Percentiles rank a stretch among this genome's conserved stretches.
Evolutionary conservation across 2,797 vertebrate genomes (phyloP).

Genomic region (Zenarchopterus dispar): DNA sequence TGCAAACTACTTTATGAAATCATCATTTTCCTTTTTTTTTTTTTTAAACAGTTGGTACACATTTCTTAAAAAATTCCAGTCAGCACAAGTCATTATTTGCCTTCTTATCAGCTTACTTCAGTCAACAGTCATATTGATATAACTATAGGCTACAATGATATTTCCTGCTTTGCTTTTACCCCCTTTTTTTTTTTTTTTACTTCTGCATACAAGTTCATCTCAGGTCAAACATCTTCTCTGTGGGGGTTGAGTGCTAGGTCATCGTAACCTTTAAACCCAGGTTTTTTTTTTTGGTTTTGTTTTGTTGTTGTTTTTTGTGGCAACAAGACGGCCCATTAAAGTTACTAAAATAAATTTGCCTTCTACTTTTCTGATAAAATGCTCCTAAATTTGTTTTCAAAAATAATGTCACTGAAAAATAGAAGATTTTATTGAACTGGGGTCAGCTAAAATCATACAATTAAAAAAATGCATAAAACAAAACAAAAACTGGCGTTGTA

Average conservation of each 20-base stretch:
- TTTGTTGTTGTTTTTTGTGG: too few relatives aligned
- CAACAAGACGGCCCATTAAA: neutral
- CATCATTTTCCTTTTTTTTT: too few relatives aligned
- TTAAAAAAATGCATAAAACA: neutral
- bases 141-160: neutral
- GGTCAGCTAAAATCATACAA: conserved; percentile 6
- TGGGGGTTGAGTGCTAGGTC: neutral
- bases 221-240: neutral
- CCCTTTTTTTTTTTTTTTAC: conserved; percentile 5
- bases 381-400: neutral
- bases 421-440: conserved; percentile 62
- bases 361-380: neutral
- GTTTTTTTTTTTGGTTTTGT: neutral
- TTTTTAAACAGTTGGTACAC: neutral
- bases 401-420: conserved; percentile 45
- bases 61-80: neutral
- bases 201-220: conserved; percentile 19
- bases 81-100: conserved; percentile 21
- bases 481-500: neutral
- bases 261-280: too few relatives aligned
- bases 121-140: conserved; percentile 43
- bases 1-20: neutral
- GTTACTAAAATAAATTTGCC: too few relatives aligned
- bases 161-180: conserved; percentile 6
- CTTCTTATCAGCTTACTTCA: conserved; percentile 1